These are phyloP conservation scores for Aethes cnicana DNA, from an alignment of 2,888 invertebrate genomes.

Conservation along the genomic window DNA sequence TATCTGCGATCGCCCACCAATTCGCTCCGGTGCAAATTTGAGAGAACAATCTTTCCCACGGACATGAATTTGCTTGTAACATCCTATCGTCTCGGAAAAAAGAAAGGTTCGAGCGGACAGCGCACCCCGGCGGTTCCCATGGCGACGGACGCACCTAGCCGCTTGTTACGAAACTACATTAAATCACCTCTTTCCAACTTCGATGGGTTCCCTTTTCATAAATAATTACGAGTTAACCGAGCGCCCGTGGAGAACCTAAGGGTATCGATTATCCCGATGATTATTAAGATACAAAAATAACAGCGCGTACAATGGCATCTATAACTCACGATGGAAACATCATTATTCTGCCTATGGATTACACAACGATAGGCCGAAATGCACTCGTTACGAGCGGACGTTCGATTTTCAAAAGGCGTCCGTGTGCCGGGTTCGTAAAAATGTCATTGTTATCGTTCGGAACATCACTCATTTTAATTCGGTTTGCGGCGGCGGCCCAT, in stretches of 20 bases:
- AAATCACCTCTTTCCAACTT: constrained; percentile 46
- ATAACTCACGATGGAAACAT: constrained; percentile 51
- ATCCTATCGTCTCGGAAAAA: constrained; percentile 40
- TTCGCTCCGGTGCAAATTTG: constrained; percentile 58
- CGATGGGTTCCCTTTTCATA: constrained; percentile 45
- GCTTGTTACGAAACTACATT: constrained; percentile 55
- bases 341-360: constrained; percentile 41
- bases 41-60: constrained; percentile 61
- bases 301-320: constrained; percentile 36
- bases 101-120: constrained; percentile 21
- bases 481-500: constrained; percentile 46
- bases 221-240: constrained; percentile 38
- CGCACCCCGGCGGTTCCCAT: constrained; percentile 36
- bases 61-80: constrained; percentile 45
- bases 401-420: constrained; percentile 40
- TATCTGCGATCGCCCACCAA: constrained; percentile 54
- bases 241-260: constrained; percentile 41
- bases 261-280: constrained; percentile 42
- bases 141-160: constrained; percentile 33
- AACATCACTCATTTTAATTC: constrained; percentile 72
- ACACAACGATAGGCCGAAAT: constrained; percentile 37
- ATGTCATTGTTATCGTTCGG: constrained; percentile 61
- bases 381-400: constrained; percentile 38
- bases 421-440: constrained; percentile 45
- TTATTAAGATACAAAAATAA: constrained; percentile 41